A percentile compares a stretch with the other conserved stretches of the same genome.
Conservation (phyloP, 2,113 vertebrate genomes). For the Bagarius yarrelli region DNA sequence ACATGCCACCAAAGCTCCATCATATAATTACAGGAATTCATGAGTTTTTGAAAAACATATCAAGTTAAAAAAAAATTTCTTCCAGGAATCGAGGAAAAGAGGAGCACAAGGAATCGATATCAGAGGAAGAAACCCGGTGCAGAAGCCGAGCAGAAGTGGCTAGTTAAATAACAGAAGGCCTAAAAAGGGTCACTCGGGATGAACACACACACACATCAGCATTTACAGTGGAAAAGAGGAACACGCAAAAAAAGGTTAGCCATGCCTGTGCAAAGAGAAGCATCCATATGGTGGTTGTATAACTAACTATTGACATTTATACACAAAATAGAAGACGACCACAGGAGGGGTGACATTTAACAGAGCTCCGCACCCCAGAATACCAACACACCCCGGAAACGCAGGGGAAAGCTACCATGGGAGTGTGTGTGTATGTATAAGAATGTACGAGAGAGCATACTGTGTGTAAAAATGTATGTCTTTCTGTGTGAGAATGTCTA, state of each 20-base stretch:
- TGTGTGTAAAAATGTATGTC: background rate
- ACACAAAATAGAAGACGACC: constrained; percentile 65
- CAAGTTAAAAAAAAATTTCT: background rate
- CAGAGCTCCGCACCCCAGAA: constrained; percentile 51
- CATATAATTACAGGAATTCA: no score
- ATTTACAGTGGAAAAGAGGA: constrained; percentile 34
- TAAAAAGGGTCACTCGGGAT: constrained; percentile 16
- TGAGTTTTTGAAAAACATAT: background rate
- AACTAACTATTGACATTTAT: constrained; percentile 71
- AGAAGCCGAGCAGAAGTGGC: constrained; percentile 8
- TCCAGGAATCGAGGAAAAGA: background rate
- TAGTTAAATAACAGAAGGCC: constrained; percentile 47
- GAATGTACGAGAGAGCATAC: background rate
- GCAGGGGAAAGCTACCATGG: constrained; percentile 49
- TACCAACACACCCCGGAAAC: constrained; percentile 66
- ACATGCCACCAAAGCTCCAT: no score
- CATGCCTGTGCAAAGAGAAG: constrained; percentile 54
- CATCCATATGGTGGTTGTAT: constrained; percentile 59
- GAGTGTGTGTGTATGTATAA: background rate
- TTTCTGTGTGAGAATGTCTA: background rate
- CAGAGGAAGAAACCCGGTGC: constrained; percentile 37
- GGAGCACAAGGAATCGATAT: constrained; percentile 8
- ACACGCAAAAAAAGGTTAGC: constrained; percentile 53
- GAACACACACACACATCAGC: constrained; percentile 21
- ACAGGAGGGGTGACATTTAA: constrained; percentile 74